These are phyloP conservation scores for Odontocolon sp. DNA, from an alignment of 2,888 invertebrate genomes.

Conservation along the genomic window DNA sequence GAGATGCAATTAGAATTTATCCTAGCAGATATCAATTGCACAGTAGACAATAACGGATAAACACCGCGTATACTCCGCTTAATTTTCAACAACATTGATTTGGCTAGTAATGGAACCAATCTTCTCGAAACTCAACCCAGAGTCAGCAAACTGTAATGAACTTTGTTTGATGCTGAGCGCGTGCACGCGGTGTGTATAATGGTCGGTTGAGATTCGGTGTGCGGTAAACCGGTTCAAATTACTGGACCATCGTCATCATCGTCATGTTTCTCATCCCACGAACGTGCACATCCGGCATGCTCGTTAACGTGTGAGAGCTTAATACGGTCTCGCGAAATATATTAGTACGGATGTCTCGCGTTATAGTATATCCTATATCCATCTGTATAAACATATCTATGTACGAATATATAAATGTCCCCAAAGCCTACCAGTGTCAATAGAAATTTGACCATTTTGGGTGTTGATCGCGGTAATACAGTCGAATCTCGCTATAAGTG, in stretches of 20 bases:
- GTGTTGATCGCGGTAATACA: no score
- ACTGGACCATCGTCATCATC: constrained; percentile 25
- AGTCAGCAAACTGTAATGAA: constrained; percentile 48
- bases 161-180: background rate
- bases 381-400: no score
- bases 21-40: no score
- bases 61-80: background rate
- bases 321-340: constrained; percentile 21
- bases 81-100: constrained; percentile 35
- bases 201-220: constrained; percentile 8
- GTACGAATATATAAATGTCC: no score
- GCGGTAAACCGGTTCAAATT: constrained; percentile 36
- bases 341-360: background rate
- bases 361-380: no score
- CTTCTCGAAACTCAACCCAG: background rate
- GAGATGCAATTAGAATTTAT: no score
- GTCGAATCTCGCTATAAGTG: no score
- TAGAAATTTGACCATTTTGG: no score
- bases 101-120: constrained; percentile 18
- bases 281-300: background rate
- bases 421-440: no score
- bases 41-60: no score
- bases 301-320: constrained; percentile 14
- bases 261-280: background rate
- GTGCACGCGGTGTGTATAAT: background rate